Conservation (phyloP, 2,113 vertebrate species). For the Ctenodactylus gundi region DNA sequence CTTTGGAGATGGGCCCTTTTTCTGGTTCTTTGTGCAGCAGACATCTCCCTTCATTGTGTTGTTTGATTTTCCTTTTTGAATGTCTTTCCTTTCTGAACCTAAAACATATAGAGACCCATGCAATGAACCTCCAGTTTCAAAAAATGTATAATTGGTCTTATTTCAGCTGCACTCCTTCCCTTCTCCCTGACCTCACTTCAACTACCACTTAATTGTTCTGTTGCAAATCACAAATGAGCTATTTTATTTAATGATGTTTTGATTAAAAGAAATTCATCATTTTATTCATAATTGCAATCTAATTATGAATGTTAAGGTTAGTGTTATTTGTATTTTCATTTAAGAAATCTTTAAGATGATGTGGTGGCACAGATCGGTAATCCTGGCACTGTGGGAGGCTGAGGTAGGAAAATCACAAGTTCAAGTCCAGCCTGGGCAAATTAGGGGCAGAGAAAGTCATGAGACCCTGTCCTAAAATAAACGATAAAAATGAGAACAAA, state of each 20-base stretch:
- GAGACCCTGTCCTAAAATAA: no score
- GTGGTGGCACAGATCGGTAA: no score
- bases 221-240: neutral
- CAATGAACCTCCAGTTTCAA: neutral
- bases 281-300: neutral
- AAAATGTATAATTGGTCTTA: neutral
- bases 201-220: neutral
- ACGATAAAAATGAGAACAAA: no score
- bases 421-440: no score
- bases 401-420: no score
- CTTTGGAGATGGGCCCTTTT: neutral
- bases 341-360: neutral
- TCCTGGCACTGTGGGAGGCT: no score
- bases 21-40: neutral
- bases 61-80: neutral
- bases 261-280: neutral
- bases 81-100: neutral
- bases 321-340: neutral
- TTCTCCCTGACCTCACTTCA: neutral
- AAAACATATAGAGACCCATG: neutral
- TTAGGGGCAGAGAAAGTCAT: no score
- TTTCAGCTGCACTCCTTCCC: neutral
- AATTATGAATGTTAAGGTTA: neutral
- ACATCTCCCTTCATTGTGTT: neutral
- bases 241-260: constrained; percentile 25